These are phyloP conservation scores for Epinephelus awoara DNA, from an alignment of 2,797 vertebrate genomes.

Conservation along the genomic window DNA sequence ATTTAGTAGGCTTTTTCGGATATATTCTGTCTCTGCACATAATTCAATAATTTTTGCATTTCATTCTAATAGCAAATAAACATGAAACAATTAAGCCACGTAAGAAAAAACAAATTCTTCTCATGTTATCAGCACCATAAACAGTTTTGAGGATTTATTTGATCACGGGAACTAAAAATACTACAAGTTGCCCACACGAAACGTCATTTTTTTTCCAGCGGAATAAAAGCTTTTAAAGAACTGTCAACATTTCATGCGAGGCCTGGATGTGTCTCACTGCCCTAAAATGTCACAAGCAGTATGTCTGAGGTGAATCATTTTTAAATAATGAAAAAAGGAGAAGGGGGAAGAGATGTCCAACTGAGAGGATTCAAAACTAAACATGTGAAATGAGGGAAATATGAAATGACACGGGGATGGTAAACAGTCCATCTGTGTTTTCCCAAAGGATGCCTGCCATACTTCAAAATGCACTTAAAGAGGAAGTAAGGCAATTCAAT, in stretches of 20 bases:
- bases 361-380: slow-evolving; percentile 77
- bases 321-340: slow-evolving; percentile 80
- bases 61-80: slow-evolving; percentile 30
- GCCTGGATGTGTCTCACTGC: slow-evolving; percentile 72
- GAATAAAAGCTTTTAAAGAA: slow-evolving; percentile 78
- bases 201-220: slow-evolving; percentile 50
- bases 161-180: slow-evolving; percentile 78
- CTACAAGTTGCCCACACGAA: slow-evolving; percentile 44
- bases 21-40: background rate
- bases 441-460: slow-evolving; percentile 80
- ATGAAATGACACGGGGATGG: slow-evolving; percentile 79
- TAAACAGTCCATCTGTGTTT: slow-evolving; percentile 84
- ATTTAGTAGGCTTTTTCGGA: slow-evolving; percentile 2
- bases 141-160: slow-evolving; percentile 55
- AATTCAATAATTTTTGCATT: slow-evolving; percentile 27
- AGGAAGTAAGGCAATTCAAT: slow-evolving; percentile 74
- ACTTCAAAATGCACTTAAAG: slow-evolving; percentile 84
- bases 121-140: slow-evolving; percentile 56
- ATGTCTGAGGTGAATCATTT: slow-evolving; percentile 81
- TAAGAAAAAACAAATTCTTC: background rate
- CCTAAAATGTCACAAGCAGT: slow-evolving; percentile 78
- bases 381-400: slow-evolving; percentile 81
- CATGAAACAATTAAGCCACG: slow-evolving; percentile 28
- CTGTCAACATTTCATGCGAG: slow-evolving; percentile 72
- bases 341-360: slow-evolving; percentile 75